A percentile compares a stretch with the other conserved stretches of the same genome.
Evolutionary conservation across 2,797 vertebrate genomes (phyloP).

Genomic region (Bradypus variegatus): DNA sequence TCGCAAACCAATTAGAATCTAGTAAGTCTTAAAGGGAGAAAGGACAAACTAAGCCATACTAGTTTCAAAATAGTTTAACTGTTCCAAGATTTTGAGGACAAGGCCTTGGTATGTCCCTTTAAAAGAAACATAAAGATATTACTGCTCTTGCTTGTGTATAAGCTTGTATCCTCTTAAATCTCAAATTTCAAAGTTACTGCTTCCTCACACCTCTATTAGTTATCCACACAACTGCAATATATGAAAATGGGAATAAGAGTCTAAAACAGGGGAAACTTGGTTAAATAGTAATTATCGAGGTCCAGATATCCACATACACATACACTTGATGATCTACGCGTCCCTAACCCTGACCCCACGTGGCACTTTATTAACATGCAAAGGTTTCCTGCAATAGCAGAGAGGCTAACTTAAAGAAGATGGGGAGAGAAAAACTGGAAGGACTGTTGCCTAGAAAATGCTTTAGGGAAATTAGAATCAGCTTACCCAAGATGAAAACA

Average conservation of each 20-base stretch:
- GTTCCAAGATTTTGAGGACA: conserved; percentile 10
- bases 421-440: neutral
- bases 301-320: neutral
- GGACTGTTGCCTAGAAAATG: neutral
- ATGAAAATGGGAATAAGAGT: neutral
- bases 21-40: conserved; percentile 10
- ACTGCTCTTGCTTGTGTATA: neutral
- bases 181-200: neutral
- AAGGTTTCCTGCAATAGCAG: neutral
- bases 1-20: conserved; percentile 24
- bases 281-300: conserved; percentile 1
- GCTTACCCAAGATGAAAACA: neutral
- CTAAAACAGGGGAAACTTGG: conserved; percentile 15
- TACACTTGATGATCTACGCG: neutral
- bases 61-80: conserved; percentile 23
- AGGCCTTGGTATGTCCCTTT: neutral
- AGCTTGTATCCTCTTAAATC: neutral
- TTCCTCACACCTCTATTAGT: neutral
- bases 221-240: conserved; percentile 15
- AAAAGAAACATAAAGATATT: conserved; percentile 13
- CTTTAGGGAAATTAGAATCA: conserved; percentile 15
- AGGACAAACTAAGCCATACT: conserved; percentile 21
- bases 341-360: neutral
- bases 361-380: neutral
- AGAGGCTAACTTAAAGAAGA: neutral